Evolutionary conservation across 2,888 invertebrate species (phyloP).

Genomic region (Phalangium opilio): DNA sequence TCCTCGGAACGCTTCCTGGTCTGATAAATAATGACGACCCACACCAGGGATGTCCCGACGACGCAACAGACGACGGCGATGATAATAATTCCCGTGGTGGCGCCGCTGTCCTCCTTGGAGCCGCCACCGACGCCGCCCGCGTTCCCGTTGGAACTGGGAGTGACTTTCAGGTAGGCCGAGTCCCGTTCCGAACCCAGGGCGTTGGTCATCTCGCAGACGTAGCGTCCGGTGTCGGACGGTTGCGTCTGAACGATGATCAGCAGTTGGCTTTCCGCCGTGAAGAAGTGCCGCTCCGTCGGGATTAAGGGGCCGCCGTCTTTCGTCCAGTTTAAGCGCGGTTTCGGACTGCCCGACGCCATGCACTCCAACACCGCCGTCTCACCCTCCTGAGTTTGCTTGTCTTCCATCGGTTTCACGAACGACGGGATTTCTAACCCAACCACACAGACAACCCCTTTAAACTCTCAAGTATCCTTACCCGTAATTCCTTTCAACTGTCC

Average conservation of each 20-base stretch:
- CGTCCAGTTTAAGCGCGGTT: slow-evolving; percentile 63
- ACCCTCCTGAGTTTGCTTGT: slow-evolving; percentile 64
- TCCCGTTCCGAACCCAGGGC: slow-evolving; percentile 59
- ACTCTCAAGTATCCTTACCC: too few relatives aligned
- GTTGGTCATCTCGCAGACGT: slow-evolving; percentile 81
- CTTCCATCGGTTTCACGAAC: slow-evolving; percentile 68
- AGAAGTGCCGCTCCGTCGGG: slow-evolving; percentile 63
- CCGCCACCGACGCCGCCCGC: slow-evolving; percentile 5
- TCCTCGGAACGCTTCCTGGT: slow-evolving; percentile 15
- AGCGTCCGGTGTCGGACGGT: slow-evolving; percentile 61
- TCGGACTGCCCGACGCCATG: slow-evolving; percentile 67
- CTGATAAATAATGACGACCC: slow-evolving; percentile 54
- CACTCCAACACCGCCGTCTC: slow-evolving; percentile 76
- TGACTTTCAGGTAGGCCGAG: slow-evolving; percentile 51
- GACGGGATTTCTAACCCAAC: slow-evolving; percentile 69
- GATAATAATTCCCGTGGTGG: slow-evolving; percentile 70
- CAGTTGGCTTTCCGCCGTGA: slow-evolving; percentile 71
- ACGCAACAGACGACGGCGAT: slow-evolving; percentile 81
- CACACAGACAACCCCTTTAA: too few relatives aligned
- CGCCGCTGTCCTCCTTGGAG: slow-evolving; percentile 43
- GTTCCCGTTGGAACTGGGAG: slow-evolving; percentile 34
- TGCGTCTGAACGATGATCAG: slow-evolving; percentile 70
- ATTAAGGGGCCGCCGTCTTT: slow-evolving; percentile 61
- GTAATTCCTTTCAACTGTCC: too few relatives aligned
- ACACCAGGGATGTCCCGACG: slow-evolving; percentile 74